A percentile compares a stretch with the other conserved stretches of the same genome.
Conservation (phyloP, 2,113 vertebrate species). For the Tragelaphus buxtoni region DNA sequence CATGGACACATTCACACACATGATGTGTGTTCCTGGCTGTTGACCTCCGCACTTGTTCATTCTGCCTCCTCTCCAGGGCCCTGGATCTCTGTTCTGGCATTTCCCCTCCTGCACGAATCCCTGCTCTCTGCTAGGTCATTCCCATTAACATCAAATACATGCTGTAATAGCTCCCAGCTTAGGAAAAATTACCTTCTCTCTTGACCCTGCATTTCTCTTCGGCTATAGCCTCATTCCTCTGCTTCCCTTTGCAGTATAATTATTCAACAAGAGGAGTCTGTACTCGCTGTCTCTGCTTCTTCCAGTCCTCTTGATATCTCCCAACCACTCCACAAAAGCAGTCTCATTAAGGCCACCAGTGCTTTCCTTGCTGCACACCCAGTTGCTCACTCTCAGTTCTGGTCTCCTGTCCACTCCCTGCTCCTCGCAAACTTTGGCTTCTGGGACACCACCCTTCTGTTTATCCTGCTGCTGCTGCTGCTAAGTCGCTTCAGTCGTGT, state of each 20-base stretch:
- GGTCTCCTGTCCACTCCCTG: background rate
- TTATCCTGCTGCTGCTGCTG: background rate
- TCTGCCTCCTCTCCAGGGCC: background rate
- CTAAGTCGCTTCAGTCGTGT: too few species aligned
- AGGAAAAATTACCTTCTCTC: background rate
- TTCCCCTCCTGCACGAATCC: background rate
- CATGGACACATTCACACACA: background rate
- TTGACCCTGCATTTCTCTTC: background rate
- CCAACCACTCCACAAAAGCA: background rate
- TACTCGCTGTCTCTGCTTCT: background rate
- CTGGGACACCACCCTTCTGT: background rate
- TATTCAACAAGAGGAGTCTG: background rate
- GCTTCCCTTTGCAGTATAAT: background rate
- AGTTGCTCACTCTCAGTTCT: background rate
- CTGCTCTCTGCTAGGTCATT: background rate
- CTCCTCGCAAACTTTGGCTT: background rate
- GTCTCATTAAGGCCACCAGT: background rate
- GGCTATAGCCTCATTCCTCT: background rate
- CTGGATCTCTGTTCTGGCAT: background rate
- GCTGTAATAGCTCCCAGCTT: background rate
- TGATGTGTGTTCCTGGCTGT: background rate
- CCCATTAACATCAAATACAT: background rate
- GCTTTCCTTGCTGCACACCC: background rate
- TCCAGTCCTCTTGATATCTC: background rate
- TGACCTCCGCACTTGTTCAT: accelerated